Base-by-base conservation (phyloP, 1,140 invertebrate species). In the Dryas iulia region DNA sequence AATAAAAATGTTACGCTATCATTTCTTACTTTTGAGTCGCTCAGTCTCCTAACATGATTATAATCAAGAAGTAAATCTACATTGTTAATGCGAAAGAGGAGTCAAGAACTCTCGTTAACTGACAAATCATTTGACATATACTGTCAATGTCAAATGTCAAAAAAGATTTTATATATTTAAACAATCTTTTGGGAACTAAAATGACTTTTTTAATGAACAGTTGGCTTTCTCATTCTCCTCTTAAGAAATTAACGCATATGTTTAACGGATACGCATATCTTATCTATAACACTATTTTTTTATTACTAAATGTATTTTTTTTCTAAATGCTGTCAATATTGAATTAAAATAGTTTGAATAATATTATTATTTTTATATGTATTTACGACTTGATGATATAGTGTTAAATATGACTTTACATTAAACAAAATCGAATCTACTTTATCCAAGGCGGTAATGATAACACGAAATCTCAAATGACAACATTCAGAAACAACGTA, bases 41-140 rank as follows among this genome's bases (percentile, higher is more conserved):
- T 89, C 87, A 89, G 87, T 89, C 85, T 89, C 86, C 85, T 87
- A 87, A 86, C 82, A 83, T 84, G 78, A 70, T 64, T 60, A 57
- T 28, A 69, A 57, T 57, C 26, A 59, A 39, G 25, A 25, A 60
- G 39, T 47, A 18, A 67, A 56, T 54, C 33, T 59, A 68, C 56
- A 39, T 59, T 18, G 6, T 3, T 28, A 6, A 28, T 28, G 18
- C 18, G 39, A 14, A n/a, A 47, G 39, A 47, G 39, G 39, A 47
- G 39, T 14, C 18, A 10, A 47, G 8, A 18, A 47, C 4, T 10
- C 14, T n/a, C n/a, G n/a, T n/a, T n/a, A 18, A 39, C 6, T 6
- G 3, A 21, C 39, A 7, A 47, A 18, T 10, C 39, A 18, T 47
- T 47, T 47, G 39, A 47, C 39, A 8, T 21, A 18, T 47, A 10